Conservation (phyloP, 2,888 invertebrate species). For the Mylabris sibirica region DNA sequence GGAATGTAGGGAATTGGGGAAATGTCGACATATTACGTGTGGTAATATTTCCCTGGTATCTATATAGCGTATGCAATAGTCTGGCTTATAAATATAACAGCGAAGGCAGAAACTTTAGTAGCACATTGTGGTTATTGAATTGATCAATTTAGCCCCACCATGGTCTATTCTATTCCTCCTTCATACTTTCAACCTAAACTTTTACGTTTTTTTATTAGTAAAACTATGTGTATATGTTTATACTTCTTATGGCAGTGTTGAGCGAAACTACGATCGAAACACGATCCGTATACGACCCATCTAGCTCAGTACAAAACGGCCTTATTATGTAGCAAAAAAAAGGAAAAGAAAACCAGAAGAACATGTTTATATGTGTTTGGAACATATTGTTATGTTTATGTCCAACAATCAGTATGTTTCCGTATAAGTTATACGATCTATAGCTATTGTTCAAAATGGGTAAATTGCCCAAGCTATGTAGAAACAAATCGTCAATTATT, state of each 20-base stretch:
- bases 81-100: slow-evolving; percentile 59
- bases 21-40: slow-evolving; percentile 36
- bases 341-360: slow-evolving; percentile 57
- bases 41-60: slow-evolving; percentile 37
- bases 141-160: slow-evolving; percentile 62
- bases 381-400: slow-evolving; percentile 60
- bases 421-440: slow-evolving; percentile 8
- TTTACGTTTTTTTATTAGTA: slow-evolving; percentile 12
- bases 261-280: slow-evolving; percentile 55
- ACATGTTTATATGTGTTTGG: slow-evolving; percentile 58
- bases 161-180: slow-evolving; percentile 52
- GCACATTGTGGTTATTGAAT: slow-evolving; percentile 63
- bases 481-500: slow-evolving; percentile 2
- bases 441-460: slow-evolving; percentile 2
- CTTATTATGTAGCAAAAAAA: slow-evolving; percentile 60
- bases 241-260: slow-evolving; percentile 38
- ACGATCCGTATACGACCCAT: slow-evolving; percentile 59
- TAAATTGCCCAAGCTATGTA: neutral
- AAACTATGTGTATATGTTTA: slow-evolving; percentile 27
- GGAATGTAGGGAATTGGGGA: slow-evolving; percentile 19
- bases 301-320: slow-evolving; percentile 57
- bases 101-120: slow-evolving; percentile 59
- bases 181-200: slow-evolving; percentile 45
- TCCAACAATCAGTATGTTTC: slow-evolving; percentile 8
- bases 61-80: slow-evolving; percentile 49